Evolutionary conservation across 2,888 invertebrate species (phyloP).

Genomic region (Megalurothrips usitatus): DNA sequence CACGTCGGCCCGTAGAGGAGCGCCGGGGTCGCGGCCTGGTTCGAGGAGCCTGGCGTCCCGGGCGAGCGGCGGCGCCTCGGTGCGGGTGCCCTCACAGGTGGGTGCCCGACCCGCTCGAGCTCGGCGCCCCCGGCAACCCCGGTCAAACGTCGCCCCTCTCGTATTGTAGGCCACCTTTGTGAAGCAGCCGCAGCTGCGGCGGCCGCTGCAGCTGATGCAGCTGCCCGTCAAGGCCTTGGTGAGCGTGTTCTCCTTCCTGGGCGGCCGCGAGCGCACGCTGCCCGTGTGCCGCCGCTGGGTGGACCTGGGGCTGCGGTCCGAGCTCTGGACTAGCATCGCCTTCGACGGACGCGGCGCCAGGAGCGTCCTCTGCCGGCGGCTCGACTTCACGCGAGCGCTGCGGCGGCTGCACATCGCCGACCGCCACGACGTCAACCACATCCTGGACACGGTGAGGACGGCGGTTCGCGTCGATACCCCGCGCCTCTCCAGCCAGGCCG

Average conservation of each 20-base stretch:
- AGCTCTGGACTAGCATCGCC: not conserved
- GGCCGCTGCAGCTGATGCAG: not conserved
- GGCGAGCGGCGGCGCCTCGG: not conserved
- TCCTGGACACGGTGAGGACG: not conserved
- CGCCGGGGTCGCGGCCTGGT: not conserved
- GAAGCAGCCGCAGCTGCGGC: not conserved
- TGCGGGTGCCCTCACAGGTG: no score
- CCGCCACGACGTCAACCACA: not conserved
- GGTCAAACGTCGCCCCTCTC: not conserved
- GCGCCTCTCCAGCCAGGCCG: no score
- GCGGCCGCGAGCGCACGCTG: not conserved
- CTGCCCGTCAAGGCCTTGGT: not conserved
- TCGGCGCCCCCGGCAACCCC: not conserved
- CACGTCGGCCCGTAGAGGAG: no score
- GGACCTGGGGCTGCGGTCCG: not conserved
- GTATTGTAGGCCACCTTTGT: not conserved
- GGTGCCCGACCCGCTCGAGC: not conserved
- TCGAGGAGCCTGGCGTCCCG: not conserved
- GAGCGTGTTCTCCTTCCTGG: not conserved
- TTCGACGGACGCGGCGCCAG: not conserved
- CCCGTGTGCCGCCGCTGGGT: constrained; percentile 6
- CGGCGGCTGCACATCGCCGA: not conserved
- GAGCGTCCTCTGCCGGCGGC: constrained; percentile 3
- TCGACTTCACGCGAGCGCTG: not conserved
- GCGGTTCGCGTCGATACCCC: no score